Evolutionary conservation across 1,140 invertebrate species (phyloP), one percentile per base, ranked within the genome.

Genomic region (Drosophila repletoides): DNA sequence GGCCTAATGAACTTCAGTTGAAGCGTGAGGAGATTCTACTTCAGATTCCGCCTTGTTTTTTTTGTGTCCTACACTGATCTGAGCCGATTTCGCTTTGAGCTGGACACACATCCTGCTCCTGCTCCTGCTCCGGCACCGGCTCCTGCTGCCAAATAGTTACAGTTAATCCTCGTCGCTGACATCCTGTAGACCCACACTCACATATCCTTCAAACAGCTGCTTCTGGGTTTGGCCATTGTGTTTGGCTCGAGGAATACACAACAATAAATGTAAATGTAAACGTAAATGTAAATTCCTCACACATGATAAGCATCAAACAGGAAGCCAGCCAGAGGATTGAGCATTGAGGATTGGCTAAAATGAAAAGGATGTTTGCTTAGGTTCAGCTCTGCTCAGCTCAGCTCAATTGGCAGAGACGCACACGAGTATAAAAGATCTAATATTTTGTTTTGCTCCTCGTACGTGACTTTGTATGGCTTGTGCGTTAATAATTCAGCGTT

Each of bases 351-450:
- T 75, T 79, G 76, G 72, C 66, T 70, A 81, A 71, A 74, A 52
- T 6, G 2, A 38, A 71, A 83, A 81, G 77, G 79, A 83, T 83
- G 79, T 83, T 83, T 83, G 63, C 74, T 83, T 81, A 84, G 77
- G 79, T 28, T 21, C 28, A 53, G 34, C 36, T n/a, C n/a, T n/a
- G n/a, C n/a, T n/a, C n/a, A n/a, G n/a, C n/a, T n/a, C n/a, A n/a
- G n/a, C 52, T 43, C 52, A 55, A 55, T 55, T 55, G 52, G 52
- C 52, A 55, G 22, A 21, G 17, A 43, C 34, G 19, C 34, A 17
- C 15, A 3, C 14, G 3, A 15, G 14, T 14, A 14, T 19, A 38
- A 1, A 14, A 15, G 10, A 31, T 33, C 31, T 10, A 24, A 41
- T 43, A 24, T 24, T 48, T 52, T 33, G 46, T 53, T 53, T 36